These are phyloP conservation scores for Eueremaeus valkanovi DNA, from an alignment of 2,888 invertebrate genomes.

Conservation along the genomic window DNA sequence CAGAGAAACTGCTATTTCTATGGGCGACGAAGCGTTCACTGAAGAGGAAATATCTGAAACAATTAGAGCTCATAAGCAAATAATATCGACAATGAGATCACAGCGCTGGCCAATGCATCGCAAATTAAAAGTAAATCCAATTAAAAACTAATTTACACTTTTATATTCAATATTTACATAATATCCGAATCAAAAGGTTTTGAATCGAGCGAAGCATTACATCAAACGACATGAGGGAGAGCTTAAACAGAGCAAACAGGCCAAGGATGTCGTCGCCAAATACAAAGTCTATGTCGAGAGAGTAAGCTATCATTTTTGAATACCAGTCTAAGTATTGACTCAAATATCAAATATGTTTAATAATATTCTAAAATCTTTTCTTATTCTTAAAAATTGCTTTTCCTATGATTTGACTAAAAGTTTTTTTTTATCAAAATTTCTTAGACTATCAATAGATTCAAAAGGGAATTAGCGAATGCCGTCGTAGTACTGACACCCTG, in stretches of 20 bases:
- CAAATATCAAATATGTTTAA: background rate
- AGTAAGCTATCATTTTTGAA: constrained; percentile 58
- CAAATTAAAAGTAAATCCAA: constrained; percentile 41
- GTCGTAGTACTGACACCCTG: constrained; percentile 85
- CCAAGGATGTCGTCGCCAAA: constrained; percentile 75
- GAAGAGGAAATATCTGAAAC: constrained; percentile 85
- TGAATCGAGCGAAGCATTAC: constrained; percentile 68
- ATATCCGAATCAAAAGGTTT: constrained; percentile 34
- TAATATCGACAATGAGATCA: constrained; percentile 52
- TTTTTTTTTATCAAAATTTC: too few species aligned
- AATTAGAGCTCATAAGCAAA: constrained; percentile 83
- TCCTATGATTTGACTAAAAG: background rate
- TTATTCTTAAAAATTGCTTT: background rate
- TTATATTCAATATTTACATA: background rate
- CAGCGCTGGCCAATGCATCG: constrained; percentile 43
- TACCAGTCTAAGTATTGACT: background rate
- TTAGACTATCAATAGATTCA: constrained; percentile 50
- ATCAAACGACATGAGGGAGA: constrained; percentile 85
- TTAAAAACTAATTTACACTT: background rate
- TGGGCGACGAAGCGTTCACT: constrained; percentile 46
- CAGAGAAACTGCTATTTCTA: constrained; percentile 46
- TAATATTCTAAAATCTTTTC: too few species aligned
- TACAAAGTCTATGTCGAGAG: constrained; percentile 74
- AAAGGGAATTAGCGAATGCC: constrained; percentile 78
- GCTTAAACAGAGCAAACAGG: constrained; percentile 78